Percentiles rank a stretch among this genome's conserved stretches.
phyloP scores from a whole-genome alignment of 92 coral and sea anemone genomes.

The Phenganax stokvisi region DNA sequence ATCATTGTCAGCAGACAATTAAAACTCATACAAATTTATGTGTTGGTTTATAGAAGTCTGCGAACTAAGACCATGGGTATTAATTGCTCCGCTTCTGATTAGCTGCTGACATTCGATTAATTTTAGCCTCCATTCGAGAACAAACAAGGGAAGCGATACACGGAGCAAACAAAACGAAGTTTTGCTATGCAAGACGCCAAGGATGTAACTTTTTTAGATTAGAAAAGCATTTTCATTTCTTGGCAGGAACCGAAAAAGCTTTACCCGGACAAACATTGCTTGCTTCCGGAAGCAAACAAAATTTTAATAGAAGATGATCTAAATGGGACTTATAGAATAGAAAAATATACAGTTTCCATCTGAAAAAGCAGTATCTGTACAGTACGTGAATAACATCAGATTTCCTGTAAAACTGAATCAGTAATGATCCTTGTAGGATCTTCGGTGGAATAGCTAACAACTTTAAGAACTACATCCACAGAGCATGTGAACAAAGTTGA shows the following conservation, averaged over 20 bases:
- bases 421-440: too few species aligned
- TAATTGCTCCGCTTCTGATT: not conserved
- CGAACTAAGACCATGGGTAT: not conserved
- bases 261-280: not conserved
- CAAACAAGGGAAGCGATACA: not conserved
- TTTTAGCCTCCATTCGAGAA: not conserved
- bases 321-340: too few species aligned
- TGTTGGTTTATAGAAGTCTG: conserved; percentile 19
- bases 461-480: too few species aligned
- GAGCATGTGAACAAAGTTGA: too few species aligned
- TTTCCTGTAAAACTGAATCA: too few species aligned
- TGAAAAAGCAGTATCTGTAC: too few species aligned
- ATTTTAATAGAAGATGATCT: too few species aligned
- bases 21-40: conserved; percentile 14
- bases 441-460: too few species aligned
- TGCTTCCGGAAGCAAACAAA: too few species aligned
- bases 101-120: not conserved
- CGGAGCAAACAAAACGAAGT: not conserved
- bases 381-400: too few species aligned
- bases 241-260: not conserved
- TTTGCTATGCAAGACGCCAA: not conserved
- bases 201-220: not conserved
- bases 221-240: not conserved
- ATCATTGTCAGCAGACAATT: conserved; percentile 20
- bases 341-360: too few species aligned